Evolutionary conservation across 92 coral and sea anemone genomes (phyloP), one percentile per base, ranked within the genome.

Genomic region (Parazoanthus darwini): DNA sequence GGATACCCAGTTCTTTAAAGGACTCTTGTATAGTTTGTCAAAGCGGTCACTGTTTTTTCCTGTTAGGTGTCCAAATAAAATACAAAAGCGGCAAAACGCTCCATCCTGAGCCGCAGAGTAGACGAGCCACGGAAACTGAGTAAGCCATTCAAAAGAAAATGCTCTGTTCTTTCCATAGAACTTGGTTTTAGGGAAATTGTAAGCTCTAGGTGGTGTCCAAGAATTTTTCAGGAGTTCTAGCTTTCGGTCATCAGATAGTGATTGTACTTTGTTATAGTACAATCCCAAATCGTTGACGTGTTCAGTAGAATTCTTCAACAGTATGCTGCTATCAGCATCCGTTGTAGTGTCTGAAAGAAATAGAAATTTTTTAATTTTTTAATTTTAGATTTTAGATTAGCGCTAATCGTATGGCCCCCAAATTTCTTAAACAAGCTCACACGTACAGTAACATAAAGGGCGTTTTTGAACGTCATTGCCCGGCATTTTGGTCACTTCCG

Each of bases 121-220:
- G 85, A 89, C 80, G 72, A 89, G 91, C 88, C 88, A 82, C 70
- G 88, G 91, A 82, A 74, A 89, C 88, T 74, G 88, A 56, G 76
- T 82, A 23, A 89, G 82, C 88, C 88, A 89, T 42, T 82, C 59
- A 43, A 82, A 75, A 76, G n/a, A 75, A 83, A 86, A 90, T 85
- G 86, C 86, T 78, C 86, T 77, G 89, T 85, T 86, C 80, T 86
- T 78, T 65, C 92, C 92, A 85, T 68, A 90, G 66, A 86, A 82
- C 71, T 75, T 79, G 88, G 91, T 82, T 89, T 82, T 83, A 79
- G 92, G 90, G 86, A 86, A 90, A 86, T 90, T 90, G 92, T 90
- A 90, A 38, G 75, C 66, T 78, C 86, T 68, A 78, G 89, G 39
- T 85, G 92, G 89, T 79, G 80, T 68, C 92, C 92, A 86, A 79